Evolutionary conservation across 1,140 invertebrate genomes (phyloP).

Genomic region (Hylaeus anthracinus): DNA sequence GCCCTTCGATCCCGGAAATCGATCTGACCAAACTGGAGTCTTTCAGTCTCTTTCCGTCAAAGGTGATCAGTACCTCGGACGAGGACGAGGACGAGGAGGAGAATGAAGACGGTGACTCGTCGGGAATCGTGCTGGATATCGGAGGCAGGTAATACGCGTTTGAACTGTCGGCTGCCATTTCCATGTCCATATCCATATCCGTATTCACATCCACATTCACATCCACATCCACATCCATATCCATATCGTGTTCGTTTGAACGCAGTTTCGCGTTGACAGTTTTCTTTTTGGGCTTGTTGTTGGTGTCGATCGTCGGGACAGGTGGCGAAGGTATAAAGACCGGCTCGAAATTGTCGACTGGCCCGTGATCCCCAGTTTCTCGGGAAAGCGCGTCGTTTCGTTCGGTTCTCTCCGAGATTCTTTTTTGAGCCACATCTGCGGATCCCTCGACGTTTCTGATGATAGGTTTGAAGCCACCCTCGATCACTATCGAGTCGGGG

Average conservation of each 20-base stretch:
- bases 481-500: constrained; percentile 89
- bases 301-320: constrained; percentile 83
- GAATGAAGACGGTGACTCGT: constrained; percentile 54
- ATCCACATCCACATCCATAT: no score
- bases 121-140: constrained; percentile 27
- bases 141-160: constrained; percentile 87
- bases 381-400: constrained; percentile 33
- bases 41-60: constrained; percentile 87
- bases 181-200: constrained; percentile 69
- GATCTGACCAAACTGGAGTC: constrained; percentile 83
- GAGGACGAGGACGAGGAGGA: constrained; percentile 47
- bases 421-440: constrained; percentile 77
- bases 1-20: constrained; percentile 77
- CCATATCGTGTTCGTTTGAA: no score
- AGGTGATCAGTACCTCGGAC: constrained; percentile 84
- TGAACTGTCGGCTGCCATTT: constrained; percentile 86
- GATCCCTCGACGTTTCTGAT: constrained; percentile 81
- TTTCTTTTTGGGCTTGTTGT: constrained; percentile 79
- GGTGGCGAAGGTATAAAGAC: constrained; percentile 88
- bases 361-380: constrained; percentile 75
- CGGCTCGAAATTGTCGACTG: constrained; percentile 84
- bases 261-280: constrained; percentile 47
- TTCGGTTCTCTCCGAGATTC: constrained; percentile 70
- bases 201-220: no score
- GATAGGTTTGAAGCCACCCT: constrained; percentile 91